A percentile compares a stretch with the other conserved stretches of the same genome.
phyloP scores from a whole-genome alignment of 1,140 invertebrate species.

The Grapholita molesta region DNA sequence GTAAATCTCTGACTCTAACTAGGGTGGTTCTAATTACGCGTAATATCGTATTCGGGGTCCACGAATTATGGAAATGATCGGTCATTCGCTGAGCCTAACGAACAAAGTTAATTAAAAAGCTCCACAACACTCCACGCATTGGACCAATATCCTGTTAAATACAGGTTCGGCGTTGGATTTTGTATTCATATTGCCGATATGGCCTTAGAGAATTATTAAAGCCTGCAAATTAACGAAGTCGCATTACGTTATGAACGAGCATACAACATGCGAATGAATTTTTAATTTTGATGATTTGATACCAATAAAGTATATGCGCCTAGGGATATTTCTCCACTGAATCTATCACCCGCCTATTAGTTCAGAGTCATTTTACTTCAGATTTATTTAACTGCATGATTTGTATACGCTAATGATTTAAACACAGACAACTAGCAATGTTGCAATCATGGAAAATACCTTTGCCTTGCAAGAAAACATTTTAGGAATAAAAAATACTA shows the following conservation, averaged over 20 bases:
- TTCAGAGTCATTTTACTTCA: too few species aligned
- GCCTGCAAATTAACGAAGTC: slow-evolving; percentile 19
- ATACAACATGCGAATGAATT: not conserved
- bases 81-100: slow-evolving; percentile 14
- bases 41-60: not conserved
- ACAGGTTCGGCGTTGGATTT: slow-evolving; percentile 36
- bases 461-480: too few species aligned
- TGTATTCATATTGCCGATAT: slow-evolving; percentile 38
- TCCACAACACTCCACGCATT: slow-evolving; percentile 27
- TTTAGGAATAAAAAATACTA: too few species aligned
- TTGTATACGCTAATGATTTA: not conserved
- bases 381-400: not conserved
- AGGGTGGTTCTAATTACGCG: not conserved
- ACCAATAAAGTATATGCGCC: too few species aligned
- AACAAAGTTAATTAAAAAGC: slow-evolving; percentile 41
- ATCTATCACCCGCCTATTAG: too few species aligned
- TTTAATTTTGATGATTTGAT: not conserved
- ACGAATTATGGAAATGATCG: slow-evolving; percentile 9
- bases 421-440: too few species aligned
- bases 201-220: slow-evolving; percentile 32
- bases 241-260: slow-evolving; percentile 18
- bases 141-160: slow-evolving; percentile 39
- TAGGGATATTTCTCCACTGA: too few species aligned
- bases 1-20: not conserved
- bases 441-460: too few species aligned